phyloP scores from a whole-genome alignment of 2,888 invertebrate species.

The Rhimphoctona megacephalus region DNA sequence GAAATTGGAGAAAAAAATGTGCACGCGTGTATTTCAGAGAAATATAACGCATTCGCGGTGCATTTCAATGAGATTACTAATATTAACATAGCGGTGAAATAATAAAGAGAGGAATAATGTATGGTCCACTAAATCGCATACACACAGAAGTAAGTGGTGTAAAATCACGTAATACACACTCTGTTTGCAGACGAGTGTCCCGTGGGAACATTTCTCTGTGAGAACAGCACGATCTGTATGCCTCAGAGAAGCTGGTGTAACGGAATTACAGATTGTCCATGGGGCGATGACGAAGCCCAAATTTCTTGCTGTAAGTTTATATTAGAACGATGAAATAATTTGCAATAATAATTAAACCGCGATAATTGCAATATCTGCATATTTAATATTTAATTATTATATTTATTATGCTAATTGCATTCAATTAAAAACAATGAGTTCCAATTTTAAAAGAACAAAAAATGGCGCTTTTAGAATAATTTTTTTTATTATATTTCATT shows the following conservation, averaged over 20 bases:
- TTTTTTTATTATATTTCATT: too few relatives aligned
- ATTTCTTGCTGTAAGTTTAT: conserved; percentile 82
- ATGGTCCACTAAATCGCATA: conserved; percentile 41
- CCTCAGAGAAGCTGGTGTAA: conserved; percentile 87
- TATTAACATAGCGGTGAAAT: background rate
- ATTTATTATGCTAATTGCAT: background rate
- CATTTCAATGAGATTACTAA: conserved; percentile 5
- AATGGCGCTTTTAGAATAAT: too few relatives aligned
- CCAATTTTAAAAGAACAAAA: background rate
- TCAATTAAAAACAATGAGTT: background rate
- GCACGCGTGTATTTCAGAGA: background rate
- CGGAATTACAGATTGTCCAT: conserved; percentile 84
- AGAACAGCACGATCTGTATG: conserved; percentile 86
- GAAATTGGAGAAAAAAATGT: background rate
- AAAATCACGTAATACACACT: conserved; percentile 6
- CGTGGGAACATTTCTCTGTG: conserved; percentile 86
- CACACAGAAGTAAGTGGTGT: conserved; percentile 15
- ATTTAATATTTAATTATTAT: background rate
- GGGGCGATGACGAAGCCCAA: conserved; percentile 83
- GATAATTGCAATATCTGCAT: background rate
- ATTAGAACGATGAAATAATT: background rate
- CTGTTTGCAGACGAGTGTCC: conserved; percentile 85
- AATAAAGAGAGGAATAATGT: conserved; percentile 9
- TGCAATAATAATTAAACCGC: background rate
- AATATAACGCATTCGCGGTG: background rate